Base-by-base conservation (phyloP, 1,140 invertebrate genomes). In the Papilio xuthus region DNA sequence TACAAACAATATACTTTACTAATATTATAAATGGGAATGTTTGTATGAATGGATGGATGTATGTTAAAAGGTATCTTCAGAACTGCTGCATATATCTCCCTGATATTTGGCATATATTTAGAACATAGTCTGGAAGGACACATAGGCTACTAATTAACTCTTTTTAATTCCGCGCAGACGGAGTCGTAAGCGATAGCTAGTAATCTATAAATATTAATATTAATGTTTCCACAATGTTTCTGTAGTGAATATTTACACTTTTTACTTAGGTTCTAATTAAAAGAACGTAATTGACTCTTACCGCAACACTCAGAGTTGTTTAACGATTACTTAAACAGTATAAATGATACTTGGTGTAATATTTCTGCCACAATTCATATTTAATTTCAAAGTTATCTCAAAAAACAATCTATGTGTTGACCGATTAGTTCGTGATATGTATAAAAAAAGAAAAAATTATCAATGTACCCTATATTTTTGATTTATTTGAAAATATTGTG, bases 391-490 rank as follows among this genome's bases (percentile, higher is more conserved):
- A 23, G 2, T 13, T 26, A 12, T 13, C 23, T 63, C 28, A 23
- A 63, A 10, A 26, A 63, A 28, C 8, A 28, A 28, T 12, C 10
- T 23, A 26, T 0, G 18, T 26, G 20, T 60, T 56, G 9, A 56
- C 12, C n/a, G 53, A 56, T 3, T 26, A 26, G 56, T 60, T 26
- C 0, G n/a, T 18, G 32, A 53, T 53, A 53, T 53, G 23, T 26
- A 15, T 67, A 15, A 67, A 4, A 67, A 67, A 67, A 67, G 13
- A 67, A 67, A 67, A 67, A 28, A 13, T 63, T 60, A 63, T 67
- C 26, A 67, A 32, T 15, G 2, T 67, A 67, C 60, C 60, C 26
- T 28, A 67, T 28, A 28, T 28, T 12, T 60, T 12, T 26, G 2
- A 67, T 67, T 67, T 67, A 67, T 32, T 60, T 28, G 23, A 26